phyloP scores from a whole-genome alignment of 2,797 vertebrate genomes.

The Nyctalus aviator region DNA sequence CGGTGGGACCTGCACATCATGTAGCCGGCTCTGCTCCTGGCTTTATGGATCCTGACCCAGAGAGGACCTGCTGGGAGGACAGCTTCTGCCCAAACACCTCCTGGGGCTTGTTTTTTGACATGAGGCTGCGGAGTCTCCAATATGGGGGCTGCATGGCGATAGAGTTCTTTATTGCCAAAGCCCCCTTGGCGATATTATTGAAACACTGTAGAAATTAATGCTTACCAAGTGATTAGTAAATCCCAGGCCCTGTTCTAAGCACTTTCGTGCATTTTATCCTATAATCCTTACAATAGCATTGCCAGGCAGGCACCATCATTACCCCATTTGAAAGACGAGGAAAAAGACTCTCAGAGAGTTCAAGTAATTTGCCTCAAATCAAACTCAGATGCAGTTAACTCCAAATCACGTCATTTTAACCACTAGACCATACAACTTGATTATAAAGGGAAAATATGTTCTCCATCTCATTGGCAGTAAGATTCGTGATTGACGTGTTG shows the following conservation, averaged over 20 bases:
- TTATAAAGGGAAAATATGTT: slow-evolving; percentile 57
- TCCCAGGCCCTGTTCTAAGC: neutral
- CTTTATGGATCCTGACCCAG: neutral
- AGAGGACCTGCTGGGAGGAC: neutral
- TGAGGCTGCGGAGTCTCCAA: neutral
- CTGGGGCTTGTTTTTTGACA: neutral
- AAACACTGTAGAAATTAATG: neutral
- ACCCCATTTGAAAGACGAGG: slow-evolving; percentile 42
- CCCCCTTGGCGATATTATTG: neutral
- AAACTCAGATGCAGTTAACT: slow-evolving; percentile 61
- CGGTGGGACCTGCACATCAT: neutral
- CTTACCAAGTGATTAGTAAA: neutral
- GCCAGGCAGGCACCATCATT: neutral
- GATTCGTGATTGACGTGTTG: slow-evolving; percentile 5
- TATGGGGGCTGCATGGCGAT: rapidly evolving
- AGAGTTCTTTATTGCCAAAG: neutral
- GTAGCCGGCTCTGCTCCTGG: neutral
- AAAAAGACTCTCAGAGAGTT: slow-evolving; percentile 47
- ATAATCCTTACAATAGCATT: neutral
- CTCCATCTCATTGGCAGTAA: slow-evolving; percentile 35
- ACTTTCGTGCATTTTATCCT: neutral
- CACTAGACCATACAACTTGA: slow-evolving; percentile 35
- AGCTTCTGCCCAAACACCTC: neutral
- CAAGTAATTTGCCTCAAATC: slow-evolving; percentile 50
- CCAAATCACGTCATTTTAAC: slow-evolving; percentile 53